Evolutionary conservation across 2,113 vertebrate genomes (phyloP).

Genomic region (Tonatia bakeri): DNA sequence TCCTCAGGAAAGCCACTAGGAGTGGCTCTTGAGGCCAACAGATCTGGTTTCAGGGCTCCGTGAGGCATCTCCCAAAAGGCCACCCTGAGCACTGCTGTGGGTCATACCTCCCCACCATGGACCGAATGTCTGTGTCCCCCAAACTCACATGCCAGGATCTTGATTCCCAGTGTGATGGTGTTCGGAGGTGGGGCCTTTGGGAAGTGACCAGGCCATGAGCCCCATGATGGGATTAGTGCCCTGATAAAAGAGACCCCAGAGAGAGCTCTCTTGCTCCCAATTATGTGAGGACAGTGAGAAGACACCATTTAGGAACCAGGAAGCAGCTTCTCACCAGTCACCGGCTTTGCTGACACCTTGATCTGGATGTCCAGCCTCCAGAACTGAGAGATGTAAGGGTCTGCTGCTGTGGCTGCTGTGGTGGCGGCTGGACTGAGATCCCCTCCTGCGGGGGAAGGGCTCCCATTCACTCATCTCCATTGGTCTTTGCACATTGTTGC

Average conservation of each 20-base stretch:
- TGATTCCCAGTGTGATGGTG: too few species aligned
- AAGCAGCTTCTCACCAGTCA: neutral
- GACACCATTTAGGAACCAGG: neutral
- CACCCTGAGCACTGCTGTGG: fast-evolving
- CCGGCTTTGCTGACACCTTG: neutral
- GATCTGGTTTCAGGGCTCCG: fast-evolving
- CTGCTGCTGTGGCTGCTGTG: neutral
- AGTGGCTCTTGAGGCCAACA: neutral
- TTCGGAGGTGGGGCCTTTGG: too few species aligned
- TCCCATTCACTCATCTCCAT: neutral
- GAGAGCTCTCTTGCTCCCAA: neutral
- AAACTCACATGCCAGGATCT: too few species aligned
- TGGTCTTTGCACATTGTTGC: neutral
- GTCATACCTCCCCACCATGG: neutral
- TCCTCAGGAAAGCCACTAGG: neutral
- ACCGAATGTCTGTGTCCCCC: neutral
- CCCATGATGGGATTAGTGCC: too few species aligned
- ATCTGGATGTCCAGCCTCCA: neutral
- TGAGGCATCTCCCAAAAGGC: neutral
- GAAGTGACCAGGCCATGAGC: too few species aligned
- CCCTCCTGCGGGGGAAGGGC: neutral
- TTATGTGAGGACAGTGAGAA: neutral
- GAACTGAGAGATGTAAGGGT: neutral
- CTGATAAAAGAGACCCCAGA: neutral
- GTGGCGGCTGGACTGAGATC: neutral